These are phyloP conservation scores for Hylaeus anthracinus DNA, from an alignment of 1,140 invertebrate genomes.

Conservation along the genomic window DNA sequence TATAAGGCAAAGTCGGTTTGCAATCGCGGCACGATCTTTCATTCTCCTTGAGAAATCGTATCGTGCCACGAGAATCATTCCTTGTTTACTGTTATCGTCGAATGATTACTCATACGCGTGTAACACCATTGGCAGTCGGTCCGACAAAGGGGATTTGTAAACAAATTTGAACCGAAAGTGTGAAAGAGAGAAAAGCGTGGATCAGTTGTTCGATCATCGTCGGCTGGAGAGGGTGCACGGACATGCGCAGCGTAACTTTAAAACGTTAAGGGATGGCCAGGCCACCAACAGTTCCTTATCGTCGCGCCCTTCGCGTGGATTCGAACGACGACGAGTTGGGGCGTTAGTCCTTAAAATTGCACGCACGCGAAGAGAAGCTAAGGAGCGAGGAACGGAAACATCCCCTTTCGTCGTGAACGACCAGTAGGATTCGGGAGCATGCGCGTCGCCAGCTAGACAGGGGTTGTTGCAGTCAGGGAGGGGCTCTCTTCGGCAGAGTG, in stretches of 20 bases:
- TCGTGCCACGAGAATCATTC: background rate
- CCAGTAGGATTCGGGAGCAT: constrained; percentile 56
- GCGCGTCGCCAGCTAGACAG: constrained; percentile 60
- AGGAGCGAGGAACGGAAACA: constrained; percentile 43
- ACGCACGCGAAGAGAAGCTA: constrained; percentile 1
- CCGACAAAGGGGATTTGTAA: background rate
- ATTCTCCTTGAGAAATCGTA: constrained; percentile 1
- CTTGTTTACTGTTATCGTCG: background rate
- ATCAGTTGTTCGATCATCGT: constrained; percentile 28
- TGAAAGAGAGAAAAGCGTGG: background rate
- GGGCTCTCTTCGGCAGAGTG: constrained; percentile 63
- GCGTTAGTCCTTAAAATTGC: background rate
- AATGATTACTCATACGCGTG: background rate
- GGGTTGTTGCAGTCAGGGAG: constrained; percentile 69
- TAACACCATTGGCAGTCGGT: background rate
- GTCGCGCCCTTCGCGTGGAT: constrained; percentile 12
- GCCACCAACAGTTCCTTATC: constrained; percentile 17
- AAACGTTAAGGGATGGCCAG: constrained; percentile 21
- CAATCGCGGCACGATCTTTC: constrained; percentile 3
- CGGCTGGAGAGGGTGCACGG: constrained; percentile 3
- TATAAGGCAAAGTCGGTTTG: constrained; percentile 38
- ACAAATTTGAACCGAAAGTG: background rate
- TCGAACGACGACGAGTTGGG: background rate
- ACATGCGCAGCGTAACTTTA: constrained; percentile 16
- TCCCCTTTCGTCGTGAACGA: constrained; percentile 57